Conservation (phyloP, 1,140 invertebrate genomes). For the Achatina immaculata region DNA sequence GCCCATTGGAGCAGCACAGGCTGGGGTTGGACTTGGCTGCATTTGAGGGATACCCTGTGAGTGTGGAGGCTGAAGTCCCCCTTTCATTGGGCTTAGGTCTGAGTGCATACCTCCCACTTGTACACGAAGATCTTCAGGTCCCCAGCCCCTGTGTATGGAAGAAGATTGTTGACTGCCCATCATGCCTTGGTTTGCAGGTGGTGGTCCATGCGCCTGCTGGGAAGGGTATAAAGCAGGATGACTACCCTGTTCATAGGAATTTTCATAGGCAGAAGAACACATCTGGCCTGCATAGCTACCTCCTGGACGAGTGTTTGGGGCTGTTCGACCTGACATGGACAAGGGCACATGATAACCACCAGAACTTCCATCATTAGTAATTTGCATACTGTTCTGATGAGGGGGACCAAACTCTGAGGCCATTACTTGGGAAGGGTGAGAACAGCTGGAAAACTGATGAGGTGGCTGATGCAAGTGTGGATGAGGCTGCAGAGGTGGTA, state of each 20-base stretch:
- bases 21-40: slow-evolving; percentile 36
- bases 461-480: slow-evolving; percentile 37
- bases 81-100: slow-evolving; percentile 16
- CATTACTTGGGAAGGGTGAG: slow-evolving; percentile 12
- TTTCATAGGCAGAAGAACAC: slow-evolving; percentile 23
- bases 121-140: slow-evolving; percentile 29
- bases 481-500: slow-evolving; percentile 17
- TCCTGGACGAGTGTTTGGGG: background rate
- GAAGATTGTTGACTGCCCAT: slow-evolving; percentile 26
- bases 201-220: slow-evolving; percentile 35
- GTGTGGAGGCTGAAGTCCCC: slow-evolving; percentile 21
- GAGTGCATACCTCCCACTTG: slow-evolving; percentile 24
- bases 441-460: slow-evolving; percentile 34
- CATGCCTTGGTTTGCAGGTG: slow-evolving; percentile 44
- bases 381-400: slow-evolving; percentile 33
- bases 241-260: slow-evolving; percentile 16
- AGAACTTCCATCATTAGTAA: slow-evolving; percentile 2
- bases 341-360: slow-evolving; percentile 28
- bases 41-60: slow-evolving; percentile 31
- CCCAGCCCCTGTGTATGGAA: slow-evolving; percentile 23
- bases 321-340: slow-evolving; percentile 18
- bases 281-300: slow-evolving; percentile 7
- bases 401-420: slow-evolving; percentile 2
- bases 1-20: slow-evolving; percentile 32
- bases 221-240: slow-evolving; percentile 36